Evolutionary conservation across 2,888 invertebrate species (phyloP), one percentile per base, ranked within the genome.

Genomic region (Nudaria mundana): DNA sequence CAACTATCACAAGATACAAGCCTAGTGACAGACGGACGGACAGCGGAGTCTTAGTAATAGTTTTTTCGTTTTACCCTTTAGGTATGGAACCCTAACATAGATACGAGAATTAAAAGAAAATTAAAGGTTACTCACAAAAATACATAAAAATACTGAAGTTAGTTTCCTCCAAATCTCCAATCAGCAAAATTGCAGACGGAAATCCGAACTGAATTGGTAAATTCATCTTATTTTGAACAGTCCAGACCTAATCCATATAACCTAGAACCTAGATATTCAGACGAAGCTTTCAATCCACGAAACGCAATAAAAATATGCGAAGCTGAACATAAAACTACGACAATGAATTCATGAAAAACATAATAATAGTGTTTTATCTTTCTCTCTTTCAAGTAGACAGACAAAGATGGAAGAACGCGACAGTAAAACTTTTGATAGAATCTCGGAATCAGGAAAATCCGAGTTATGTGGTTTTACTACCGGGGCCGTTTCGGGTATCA

Each of bases 301-400:
- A 75, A 81, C 66, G 81, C 79, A 85, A 82, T 87, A 87, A 87
- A 87, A 86, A 86, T 87, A 87, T 88, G 83, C 78, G 71, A 82
- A 72, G 72, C 74, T 76, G 72, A 66, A 63, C 81, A 81, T 86
- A 87, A 88, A 88, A 85, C 78, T 79, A 81, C 82, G 84, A 85
- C 87, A 83, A 85, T 88, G 87, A 86, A 87, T 88, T 84, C 75
- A 80, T 81, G 83, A 81, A 86, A 86, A 85, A 84, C 83, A 84
- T 82, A 78, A 81, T 81, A 70, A 73, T 67, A 64, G 66, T 71
- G 72, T 68, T 75, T 68, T 79, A 82, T 77, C 81, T 76, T 81
- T 28, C 82, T 76, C 67, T 71, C 62, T n/a, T n/a, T 72, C 72
- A 66, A 64, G 70, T 71, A 66, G 81, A 64, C 67, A 8, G 77